These are phyloP conservation scores for Oligia fasciuncula DNA, from an alignment of 2,888 invertebrate genomes.

Conservation along the genomic window DNA sequence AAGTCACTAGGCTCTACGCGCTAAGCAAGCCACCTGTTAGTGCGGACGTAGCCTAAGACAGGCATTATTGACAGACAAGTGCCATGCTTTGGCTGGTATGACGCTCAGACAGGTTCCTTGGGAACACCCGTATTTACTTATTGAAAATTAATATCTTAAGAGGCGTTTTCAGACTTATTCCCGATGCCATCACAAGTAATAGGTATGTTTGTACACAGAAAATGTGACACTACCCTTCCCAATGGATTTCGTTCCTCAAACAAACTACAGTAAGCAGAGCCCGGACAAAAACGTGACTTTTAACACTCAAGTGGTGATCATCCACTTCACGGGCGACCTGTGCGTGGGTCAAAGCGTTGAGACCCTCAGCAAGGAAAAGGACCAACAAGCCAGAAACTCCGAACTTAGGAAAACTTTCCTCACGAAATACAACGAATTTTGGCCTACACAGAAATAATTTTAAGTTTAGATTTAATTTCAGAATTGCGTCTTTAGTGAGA, in stretches of 20 bases:
- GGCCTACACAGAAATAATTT: constrained; percentile 85
- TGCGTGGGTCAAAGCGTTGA: constrained; percentile 90
- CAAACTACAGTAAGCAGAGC: constrained; percentile 79
- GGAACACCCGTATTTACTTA: not conserved
- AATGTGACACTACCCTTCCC: constrained; percentile 77
- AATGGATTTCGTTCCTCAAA: constrained; percentile 80
- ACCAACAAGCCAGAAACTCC: constrained; percentile 91
- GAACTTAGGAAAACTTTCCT: constrained; percentile 90
- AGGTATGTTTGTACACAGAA: constrained; percentile 66
- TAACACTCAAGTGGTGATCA: constrained; percentile 90
- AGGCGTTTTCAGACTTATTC: not conserved
- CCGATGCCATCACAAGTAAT: not conserved
- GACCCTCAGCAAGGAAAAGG: constrained; percentile 91
- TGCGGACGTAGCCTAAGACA: not conserved
- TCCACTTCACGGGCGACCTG: constrained; percentile 91
- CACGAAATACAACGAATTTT: constrained; percentile 86
- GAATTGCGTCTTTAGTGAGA: constrained; percentile 69
- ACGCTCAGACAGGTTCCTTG: not conserved
- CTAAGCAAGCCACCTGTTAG: too few relatives aligned
- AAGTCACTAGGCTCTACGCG: not conserved
- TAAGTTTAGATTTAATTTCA: constrained; percentile 70
- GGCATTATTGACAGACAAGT: not conserved
- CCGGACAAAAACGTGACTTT: constrained; percentile 87
- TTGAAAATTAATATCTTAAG: not conserved
- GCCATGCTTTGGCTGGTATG: not conserved